Evolutionary conservation across 2,113 vertebrate genomes (phyloP).

Genomic region (Colossoma macropomum): DNA sequence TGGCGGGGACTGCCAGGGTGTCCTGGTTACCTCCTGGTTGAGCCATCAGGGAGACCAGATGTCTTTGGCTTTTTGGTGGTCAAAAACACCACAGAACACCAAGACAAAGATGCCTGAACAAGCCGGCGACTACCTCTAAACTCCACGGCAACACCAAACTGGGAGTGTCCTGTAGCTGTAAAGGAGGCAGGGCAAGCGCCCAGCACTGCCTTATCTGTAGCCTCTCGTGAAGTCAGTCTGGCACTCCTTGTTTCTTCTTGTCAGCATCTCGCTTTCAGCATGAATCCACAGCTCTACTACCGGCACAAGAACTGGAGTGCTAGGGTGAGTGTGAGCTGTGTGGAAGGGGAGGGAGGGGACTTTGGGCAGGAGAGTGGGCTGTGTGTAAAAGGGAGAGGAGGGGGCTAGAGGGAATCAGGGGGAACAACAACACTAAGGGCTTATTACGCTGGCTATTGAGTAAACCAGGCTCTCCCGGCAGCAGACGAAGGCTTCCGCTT

Average conservation of each 20-base stretch:
- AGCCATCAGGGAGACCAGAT: conserved; percentile 74
- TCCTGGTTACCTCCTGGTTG: conserved; percentile 76
- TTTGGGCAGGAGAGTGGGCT: conserved; percentile 1
- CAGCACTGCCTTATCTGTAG: neutral
- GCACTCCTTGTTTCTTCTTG: neutral
- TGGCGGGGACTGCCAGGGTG: conserved; percentile 74
- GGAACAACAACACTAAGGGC: conserved; percentile 46
- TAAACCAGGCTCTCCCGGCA: conserved; percentile 41
- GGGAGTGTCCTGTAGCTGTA: neutral
- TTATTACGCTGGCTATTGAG: conserved; percentile 51
- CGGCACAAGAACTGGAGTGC: conserved; percentile 14
- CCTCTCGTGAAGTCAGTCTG: neutral
- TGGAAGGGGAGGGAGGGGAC: conserved; percentile 22
- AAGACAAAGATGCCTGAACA: neutral
- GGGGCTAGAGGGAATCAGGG: conserved; percentile 57
- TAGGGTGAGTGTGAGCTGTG: neutral
- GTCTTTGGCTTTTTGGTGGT: neutral
- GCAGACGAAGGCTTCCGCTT: conserved; percentile 61
- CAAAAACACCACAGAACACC: neutral
- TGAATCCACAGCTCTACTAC: conserved; percentile 5
- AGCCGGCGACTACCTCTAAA: neutral
- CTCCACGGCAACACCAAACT: neutral
- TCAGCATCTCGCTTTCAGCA: conserved; percentile 23
- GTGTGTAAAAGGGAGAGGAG: conserved; percentile 22
- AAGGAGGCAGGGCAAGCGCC: no score